A percentile compares a stretch with the other conserved stretches of the same genome.
These are phyloP conservation scores for Diorhabda carinulata DNA, from an alignment of 1,140 invertebrate species.

Conservation along the genomic window DNA sequence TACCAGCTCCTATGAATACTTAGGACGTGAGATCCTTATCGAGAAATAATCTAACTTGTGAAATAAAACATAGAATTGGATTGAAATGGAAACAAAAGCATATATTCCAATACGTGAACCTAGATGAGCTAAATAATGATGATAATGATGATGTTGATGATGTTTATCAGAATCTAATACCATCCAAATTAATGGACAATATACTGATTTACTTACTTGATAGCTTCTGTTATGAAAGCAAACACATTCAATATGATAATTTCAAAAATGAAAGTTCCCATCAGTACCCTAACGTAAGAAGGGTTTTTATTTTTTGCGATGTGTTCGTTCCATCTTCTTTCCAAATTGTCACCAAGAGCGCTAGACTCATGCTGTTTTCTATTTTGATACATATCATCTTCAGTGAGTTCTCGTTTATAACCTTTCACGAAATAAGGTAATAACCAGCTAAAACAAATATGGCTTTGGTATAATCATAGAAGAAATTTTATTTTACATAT, in stretches of 20 bases:
- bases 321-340: constrained; percentile 54
- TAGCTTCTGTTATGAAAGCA: constrained; percentile 52
- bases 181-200: no score
- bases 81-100: no score
- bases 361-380: constrained; percentile 29
- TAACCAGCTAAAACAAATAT: constrained; percentile 41
- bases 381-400: constrained; percentile 33
- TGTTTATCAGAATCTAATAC: no score
- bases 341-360: constrained; percentile 54
- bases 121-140: no score
- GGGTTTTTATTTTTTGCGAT: constrained; percentile 29
- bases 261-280: constrained; percentile 29
- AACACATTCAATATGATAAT: constrained; percentile 46
- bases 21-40: no score
- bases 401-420: constrained; percentile 25
- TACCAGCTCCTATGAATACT: no score
- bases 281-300: constrained; percentile 42
- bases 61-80: no score
- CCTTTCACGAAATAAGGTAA: constrained; percentile 38
- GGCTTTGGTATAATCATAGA: no score
- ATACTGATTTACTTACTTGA: constrained; percentile 44
- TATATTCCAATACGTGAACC: no score
- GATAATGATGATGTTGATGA: no score
- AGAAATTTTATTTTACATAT: no score
- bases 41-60: no score